phyloP scores from a whole-genome alignment of 2,113 vertebrate genomes.

The Mustela lutreola region DNA sequence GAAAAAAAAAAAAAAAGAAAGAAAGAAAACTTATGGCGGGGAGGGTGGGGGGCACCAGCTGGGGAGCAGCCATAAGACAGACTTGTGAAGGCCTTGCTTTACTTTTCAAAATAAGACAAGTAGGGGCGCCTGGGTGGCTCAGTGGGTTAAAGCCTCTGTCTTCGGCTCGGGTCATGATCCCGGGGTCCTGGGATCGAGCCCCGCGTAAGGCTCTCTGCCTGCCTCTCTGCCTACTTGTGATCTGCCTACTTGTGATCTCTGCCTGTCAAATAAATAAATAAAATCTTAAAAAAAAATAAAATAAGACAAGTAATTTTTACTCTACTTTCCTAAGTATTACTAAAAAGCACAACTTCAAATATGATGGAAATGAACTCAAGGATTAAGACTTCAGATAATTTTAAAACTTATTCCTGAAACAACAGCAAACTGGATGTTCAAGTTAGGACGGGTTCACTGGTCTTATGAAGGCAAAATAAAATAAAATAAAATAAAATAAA shows the following conservation, averaged over 20 bases:
- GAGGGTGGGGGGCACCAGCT: neutral
- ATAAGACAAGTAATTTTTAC: conserved; percentile 25
- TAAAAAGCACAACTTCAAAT: conserved; percentile 30
- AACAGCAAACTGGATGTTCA: conserved; percentile 22
- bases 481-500: neutral
- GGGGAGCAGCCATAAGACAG: neutral
- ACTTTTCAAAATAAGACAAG: conserved; percentile 25
- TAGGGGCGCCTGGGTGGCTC: neutral
- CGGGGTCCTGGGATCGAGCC: no score
- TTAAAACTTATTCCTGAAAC: conserved; percentile 62
- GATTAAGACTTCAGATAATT: conserved; percentile 41
- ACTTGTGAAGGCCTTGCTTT: neutral
- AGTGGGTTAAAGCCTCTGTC: no score
- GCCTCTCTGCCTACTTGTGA: no score
- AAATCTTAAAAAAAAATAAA: neutral
- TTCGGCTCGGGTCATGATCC: no score
- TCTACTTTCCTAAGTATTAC: conserved; percentile 5
- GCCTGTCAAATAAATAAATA: no score
- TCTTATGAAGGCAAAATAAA: conserved; percentile 32
- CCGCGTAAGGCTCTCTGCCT: no score
- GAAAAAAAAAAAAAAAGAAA: neutral
- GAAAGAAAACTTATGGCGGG: neutral
- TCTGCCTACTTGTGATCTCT: no score
- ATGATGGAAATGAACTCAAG: conserved; percentile 54
- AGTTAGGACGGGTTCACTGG: neutral